Percentiles rank a stretch among this genome's conserved stretches.
These are phyloP conservation scores for Xanthia togata DNA, from an alignment of 2,888 invertebrate species.

Conservation along the genomic window DNA sequence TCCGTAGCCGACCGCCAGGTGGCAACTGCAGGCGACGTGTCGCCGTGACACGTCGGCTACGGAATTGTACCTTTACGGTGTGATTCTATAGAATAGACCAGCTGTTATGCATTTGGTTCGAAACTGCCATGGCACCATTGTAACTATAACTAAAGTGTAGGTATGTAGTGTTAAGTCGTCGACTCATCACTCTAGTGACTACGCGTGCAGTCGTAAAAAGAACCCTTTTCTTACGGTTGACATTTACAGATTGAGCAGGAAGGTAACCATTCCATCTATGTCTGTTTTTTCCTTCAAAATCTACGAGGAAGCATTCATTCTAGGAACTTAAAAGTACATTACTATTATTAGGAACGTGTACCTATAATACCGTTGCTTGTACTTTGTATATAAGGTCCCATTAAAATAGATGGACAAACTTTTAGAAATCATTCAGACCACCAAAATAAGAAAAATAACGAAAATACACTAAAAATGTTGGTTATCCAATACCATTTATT, in stretches of 20 bases:
- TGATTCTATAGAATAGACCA: background rate
- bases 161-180: background rate
- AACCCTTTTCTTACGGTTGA: constrained; percentile 39
- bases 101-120: background rate
- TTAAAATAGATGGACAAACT: too few species aligned
- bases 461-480: too few species aligned
- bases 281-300: constrained; percentile 15
- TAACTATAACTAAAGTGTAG: background rate
- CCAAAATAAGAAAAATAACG: too few species aligned
- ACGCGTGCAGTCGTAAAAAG: constrained; percentile 2
- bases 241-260: constrained; percentile 38
- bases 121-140: background rate
- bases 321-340: background rate
- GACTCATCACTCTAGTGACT: constrained; percentile 18
- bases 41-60: too few species aligned
- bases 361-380: too few species aligned
- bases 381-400: background rate
- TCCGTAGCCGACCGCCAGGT: too few species aligned
- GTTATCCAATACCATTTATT: too few species aligned
- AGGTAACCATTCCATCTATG: constrained; percentile 21
- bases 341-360: too few species aligned
- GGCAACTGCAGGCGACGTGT: too few species aligned
- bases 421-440: too few species aligned
- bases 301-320: background rate
- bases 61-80: too few species aligned